phyloP scores from a whole-genome alignment of 2,113 vertebrate species.

The Pseudorhombus dupliciocellatus region DNA sequence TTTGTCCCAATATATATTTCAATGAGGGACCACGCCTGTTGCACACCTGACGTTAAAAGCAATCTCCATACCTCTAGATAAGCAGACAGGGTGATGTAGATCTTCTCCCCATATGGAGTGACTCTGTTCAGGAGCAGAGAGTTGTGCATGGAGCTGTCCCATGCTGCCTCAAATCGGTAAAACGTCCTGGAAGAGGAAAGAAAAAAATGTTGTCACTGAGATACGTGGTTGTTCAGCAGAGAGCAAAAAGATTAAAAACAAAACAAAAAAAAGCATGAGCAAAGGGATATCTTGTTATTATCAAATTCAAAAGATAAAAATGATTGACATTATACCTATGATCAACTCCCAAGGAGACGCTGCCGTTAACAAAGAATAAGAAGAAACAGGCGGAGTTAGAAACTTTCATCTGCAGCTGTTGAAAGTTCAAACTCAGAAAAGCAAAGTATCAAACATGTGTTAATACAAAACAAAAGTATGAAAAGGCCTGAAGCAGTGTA shows the following conservation, averaged over 20 bases:
- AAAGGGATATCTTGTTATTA: conserved; percentile 4
- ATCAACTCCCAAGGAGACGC: conserved; percentile 91
- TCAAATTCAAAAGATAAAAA: conserved; percentile 17
- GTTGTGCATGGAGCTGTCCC: conserved; percentile 99
- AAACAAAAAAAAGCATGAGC: not conserved
- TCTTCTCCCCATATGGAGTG: conserved; percentile 96
- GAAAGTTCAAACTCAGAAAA: conserved; percentile 48
- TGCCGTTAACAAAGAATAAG: conserved; percentile 78
- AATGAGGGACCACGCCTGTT: no score
- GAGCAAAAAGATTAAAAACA: not conserved
- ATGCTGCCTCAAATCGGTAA: conserved; percentile 94
- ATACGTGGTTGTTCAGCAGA: not conserved
- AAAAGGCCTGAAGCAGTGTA: not conserved
- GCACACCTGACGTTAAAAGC: not conserved
- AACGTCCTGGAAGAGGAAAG: conserved; percentile 86
- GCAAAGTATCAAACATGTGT: conserved; percentile 11
- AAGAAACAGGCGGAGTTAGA: conserved; percentile 53
- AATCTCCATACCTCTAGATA: conserved; percentile 88
- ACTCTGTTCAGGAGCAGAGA: conserved; percentile 95
- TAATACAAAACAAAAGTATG: no score
- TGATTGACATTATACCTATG: conserved; percentile 88
- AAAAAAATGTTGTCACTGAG: not conserved
- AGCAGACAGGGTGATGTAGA: conserved; percentile 97
- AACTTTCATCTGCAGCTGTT: conserved; percentile 46
- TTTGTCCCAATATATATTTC: no score